These are phyloP conservation scores for Rhagoletis pomonella DNA, from an alignment of 1,140 invertebrate species.

Conservation along the genomic window DNA sequence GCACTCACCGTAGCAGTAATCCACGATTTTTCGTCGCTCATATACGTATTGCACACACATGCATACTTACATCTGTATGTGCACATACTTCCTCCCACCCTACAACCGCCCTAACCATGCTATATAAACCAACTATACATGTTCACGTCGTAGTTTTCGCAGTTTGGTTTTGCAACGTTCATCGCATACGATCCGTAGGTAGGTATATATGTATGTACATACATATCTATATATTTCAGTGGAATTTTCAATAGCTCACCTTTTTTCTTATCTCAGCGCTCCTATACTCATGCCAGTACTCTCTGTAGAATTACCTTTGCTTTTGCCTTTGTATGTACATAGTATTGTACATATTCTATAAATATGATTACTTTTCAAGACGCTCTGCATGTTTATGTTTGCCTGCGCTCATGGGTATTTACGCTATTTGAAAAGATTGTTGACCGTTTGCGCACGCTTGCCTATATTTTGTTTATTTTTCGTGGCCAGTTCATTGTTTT, in stretches of 20 bases:
- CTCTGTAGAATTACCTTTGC: neutral
- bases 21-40: neutral
- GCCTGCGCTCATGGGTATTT: neutral
- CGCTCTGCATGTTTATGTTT: neutral
- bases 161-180: neutral
- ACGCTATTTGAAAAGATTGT: neutral
- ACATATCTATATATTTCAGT: neutral
- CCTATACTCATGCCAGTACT: neutral
- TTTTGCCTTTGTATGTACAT: too few relatives aligned
- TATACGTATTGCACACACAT: neutral
- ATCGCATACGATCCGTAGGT: neutral
- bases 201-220: too few relatives aligned
- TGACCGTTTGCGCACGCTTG: neutral
- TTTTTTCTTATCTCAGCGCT: constrained; percentile 5
- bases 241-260: constrained; percentile 34
- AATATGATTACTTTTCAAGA: neutral
- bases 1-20: neutral
- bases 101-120: neutral
- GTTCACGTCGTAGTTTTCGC: neutral
- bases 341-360: too few relatives aligned
- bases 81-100: neutral
- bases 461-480: constrained; percentile 4
- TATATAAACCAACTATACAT: neutral
- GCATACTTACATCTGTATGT: neutral
- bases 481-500: constrained; percentile 5